These are phyloP conservation scores for Macaria liturata DNA, from an alignment of 2,888 invertebrate genomes.

Conservation along the genomic window DNA sequence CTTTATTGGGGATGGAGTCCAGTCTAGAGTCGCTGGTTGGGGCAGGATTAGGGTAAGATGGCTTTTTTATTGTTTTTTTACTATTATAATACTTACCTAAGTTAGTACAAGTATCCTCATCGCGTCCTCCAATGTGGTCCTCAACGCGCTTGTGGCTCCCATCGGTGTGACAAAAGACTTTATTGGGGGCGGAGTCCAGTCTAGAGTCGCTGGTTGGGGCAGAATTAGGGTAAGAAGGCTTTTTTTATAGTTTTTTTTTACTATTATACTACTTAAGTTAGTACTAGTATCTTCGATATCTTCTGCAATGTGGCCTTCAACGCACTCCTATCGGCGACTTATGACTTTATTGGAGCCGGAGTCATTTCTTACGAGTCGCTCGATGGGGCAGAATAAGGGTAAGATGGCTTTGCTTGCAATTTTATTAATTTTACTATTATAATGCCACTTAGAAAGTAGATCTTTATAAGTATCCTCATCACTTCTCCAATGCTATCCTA, in stretches of 20 bases:
- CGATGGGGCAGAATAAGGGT: conserved; percentile 65
- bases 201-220: conserved; percentile 63
- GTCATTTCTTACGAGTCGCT: conserved; percentile 44
- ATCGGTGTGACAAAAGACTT: conserved; percentile 40
- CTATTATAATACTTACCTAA: too few relatives aligned
- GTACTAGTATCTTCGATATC: conserved; percentile 39
- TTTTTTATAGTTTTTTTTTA: too few relatives aligned
- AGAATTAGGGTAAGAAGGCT: conserved; percentile 49
- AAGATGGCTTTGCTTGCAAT: conserved; percentile 28
- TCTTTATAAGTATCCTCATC: conserved; percentile 39
- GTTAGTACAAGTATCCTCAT: conserved; percentile 39
- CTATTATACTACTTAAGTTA: too few relatives aligned
- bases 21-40: conserved; percentile 57
- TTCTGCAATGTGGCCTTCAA: conserved; percentile 28
- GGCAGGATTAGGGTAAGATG: conserved; percentile 55
- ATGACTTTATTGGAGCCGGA: conserved; percentile 34
- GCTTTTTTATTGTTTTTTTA: too few relatives aligned
- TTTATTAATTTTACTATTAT: too few relatives aligned
- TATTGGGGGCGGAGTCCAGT: conserved; percentile 36
- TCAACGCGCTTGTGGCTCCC: conserved; percentile 29
- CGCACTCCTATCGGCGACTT: conserved; percentile 34
- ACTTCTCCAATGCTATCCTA: too few relatives aligned
- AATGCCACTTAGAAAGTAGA: too few relatives aligned
- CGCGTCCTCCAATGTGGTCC: conserved; percentile 35
- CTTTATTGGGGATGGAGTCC: conserved; percentile 36